Conservation (phyloP, 2,888 invertebrate genomes). For the Ethmia dodecea region DNA sequence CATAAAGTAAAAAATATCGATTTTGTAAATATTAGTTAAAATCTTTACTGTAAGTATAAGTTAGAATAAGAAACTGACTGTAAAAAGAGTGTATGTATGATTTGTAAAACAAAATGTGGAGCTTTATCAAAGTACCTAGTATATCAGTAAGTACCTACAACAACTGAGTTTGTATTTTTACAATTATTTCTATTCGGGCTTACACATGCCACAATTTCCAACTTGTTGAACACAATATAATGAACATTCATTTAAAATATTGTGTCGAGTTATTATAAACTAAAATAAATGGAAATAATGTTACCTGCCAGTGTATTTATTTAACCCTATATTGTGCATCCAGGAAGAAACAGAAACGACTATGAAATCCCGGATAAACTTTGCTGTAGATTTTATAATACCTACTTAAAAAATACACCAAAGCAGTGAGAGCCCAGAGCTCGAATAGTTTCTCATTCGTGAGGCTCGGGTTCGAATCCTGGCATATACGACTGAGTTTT, state of each 20-base stretch:
- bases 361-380: no score
- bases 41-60: slow-evolving; percentile 25
- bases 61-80: slow-evolving; percentile 61
- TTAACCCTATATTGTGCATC: no score
- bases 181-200: slow-evolving; percentile 66
- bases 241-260: slow-evolving; percentile 49
- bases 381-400: no score
- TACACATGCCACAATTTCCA: slow-evolving; percentile 52
- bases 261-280: slow-evolving; percentile 69
- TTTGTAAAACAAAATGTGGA: slow-evolving; percentile 76
- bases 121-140: slow-evolving; percentile 77
- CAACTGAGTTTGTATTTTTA: slow-evolving; percentile 75
- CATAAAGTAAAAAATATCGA: slow-evolving; percentile 58
- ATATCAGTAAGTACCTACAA: slow-evolving; percentile 57
- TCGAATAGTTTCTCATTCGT: no score
- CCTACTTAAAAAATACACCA: no score
- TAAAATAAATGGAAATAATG: slow-evolving; percentile 68
- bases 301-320: slow-evolving; percentile 33
- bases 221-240: slow-evolving; percentile 58
- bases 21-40: slow-evolving; percentile 66
- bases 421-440: no score
- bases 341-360: no score
- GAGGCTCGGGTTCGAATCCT: no score
- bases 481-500: no score
- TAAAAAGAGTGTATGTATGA: slow-evolving; percentile 74